Base-by-base conservation (phyloP, 2,797 vertebrate species). In the Acomys russatus region DNA sequence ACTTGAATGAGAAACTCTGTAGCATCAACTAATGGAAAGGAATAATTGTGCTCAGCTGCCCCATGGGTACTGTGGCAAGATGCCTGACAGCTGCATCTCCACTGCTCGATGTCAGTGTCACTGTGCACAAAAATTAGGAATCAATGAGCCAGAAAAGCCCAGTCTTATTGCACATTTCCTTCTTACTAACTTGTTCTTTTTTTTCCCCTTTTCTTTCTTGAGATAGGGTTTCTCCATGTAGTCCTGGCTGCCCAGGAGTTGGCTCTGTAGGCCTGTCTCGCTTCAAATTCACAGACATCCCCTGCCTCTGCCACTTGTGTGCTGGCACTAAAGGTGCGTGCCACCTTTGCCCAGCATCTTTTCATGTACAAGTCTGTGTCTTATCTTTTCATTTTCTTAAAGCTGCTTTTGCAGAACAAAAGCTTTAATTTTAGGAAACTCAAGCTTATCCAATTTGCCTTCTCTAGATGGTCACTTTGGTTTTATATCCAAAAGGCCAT, bases 11-110 rank as follows among this genome's bases (percentile, higher is more conserved):
- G 28, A 90, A 95, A 85, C 54, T 59, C 89, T 70, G 79, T 38
- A 82, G 59, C 49, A 87, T 12, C 35, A 73, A 64, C 68, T 85
- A 82, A 89, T 71, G 22, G 30, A 3, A 49, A 35, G 71, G 23
- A 77, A n/a, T 94, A 94, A 95, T 70, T 93, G 64, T 14, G 54
- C 70, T 88, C 79, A 93, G 80, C 73, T 93, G 71, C 33, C 51
- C 20, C 7, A 18, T 88, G 71, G 71, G 38, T 9, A 54, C 11
- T 5, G 28, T 33, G 91, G 78, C 56, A 51, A 15, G 20, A 11
- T 1, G 63, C n/a, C 71, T 93, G 78, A 78, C 82, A 86, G 86
- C 88, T 92, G 89, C 28, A 23, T 68, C 59, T 71, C 25, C 38
- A 80, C 6, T 66, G 17, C 30, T 25, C 33, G 90, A n/a, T 20